phyloP scores from a whole-genome alignment of 2,888 invertebrate genomes.

The Cecidostiba fungosa region DNA sequence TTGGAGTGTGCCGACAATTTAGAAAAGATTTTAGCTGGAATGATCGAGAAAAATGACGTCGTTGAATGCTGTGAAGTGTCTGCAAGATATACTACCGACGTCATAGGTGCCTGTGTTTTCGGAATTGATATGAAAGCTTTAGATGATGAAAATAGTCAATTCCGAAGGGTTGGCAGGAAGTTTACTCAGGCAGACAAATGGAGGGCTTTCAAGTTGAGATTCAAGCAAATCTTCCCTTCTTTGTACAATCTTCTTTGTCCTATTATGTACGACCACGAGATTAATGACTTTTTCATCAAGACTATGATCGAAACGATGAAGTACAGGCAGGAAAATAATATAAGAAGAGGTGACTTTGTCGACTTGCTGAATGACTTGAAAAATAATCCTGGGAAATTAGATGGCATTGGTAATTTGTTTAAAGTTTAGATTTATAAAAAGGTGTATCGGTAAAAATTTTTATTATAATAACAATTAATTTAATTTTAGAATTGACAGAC shows the following conservation, averaged over 20 bases:
- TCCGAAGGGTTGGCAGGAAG: constrained; percentile 76
- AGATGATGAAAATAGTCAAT: constrained; percentile 75
- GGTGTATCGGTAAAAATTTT: background rate
- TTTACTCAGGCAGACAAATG: constrained; percentile 69
- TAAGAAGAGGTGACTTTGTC: constrained; percentile 80
- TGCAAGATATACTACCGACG: constrained; percentile 79
- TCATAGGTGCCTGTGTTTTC: constrained; percentile 80
- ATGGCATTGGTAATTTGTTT: constrained; percentile 47
- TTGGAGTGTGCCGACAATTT: constrained; percentile 76
- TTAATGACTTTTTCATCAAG: constrained; percentile 73
- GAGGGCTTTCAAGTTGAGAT: constrained; percentile 63
- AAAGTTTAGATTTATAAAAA: background rate
- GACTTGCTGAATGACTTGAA: constrained; percentile 78
- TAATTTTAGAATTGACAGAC: constrained; percentile 74
- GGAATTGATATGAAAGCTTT: constrained; percentile 79
- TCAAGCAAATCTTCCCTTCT: constrained; percentile 67
- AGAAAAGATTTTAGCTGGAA: constrained; percentile 69
- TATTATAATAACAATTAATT: background rate
- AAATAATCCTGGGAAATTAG: constrained; percentile 67
- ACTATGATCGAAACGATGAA: constrained; percentile 75
- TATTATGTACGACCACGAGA: constrained; percentile 67
- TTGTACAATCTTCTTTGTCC: constrained; percentile 68
- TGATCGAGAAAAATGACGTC: constrained; percentile 63
- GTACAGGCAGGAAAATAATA: constrained; percentile 76
- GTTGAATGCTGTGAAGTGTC: constrained; percentile 75